Evolutionary conservation across 53 echinoderm and acorn worm species (phyloP), one percentile per base, ranked within the genome.

Genomic region (Mesocentrotus franciscanus): DNA sequence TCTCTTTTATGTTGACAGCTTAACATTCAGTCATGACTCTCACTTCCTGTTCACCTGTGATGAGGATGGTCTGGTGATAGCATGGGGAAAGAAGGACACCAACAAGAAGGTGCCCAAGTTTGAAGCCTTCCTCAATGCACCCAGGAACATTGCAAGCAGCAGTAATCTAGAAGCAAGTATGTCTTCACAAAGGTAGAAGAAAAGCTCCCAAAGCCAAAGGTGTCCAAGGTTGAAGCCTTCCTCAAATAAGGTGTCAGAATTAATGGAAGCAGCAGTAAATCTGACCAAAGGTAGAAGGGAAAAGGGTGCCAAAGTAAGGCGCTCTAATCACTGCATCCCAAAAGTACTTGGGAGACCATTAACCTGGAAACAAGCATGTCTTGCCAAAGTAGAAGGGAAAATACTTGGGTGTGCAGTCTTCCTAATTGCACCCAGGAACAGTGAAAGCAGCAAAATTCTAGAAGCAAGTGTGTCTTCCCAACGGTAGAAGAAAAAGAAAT

Each of bases 1-100:
- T 81, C 42, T 20, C 34, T 20, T 60, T 16, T 60, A 14, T n/a
- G 1, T 27, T 90, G 12, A n/a, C 95, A 99, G 99, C 91, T 74
- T 99, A 57, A 93, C 96, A 39, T 99, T 98, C 93, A 98, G 97
- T 95, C 97, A 96, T 27, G 99, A 99, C 84, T 97, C 98, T 56
- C 97, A 97, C 92, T 99, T 97, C 97, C 96, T 99, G 78, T 93
- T 97, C 33, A 93, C 99, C 29, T 97, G 97, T 61, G 96, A 98
- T 74, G 78, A 95, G 60, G 97, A 99, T 49, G 98, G 99, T 13
- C 84, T 95, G 66, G 97, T 99, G 7, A 95, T 97, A 39, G 96
- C 85, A 27, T 99, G 99, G 99, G 97, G 97, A 0, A 97, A 97
- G 95, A 97, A 96, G 87, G 98, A 98, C 64, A 83, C 70, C 94